Base-by-base conservation (phyloP, 2,113 vertebrate species). In the Ictalurus punctatus region DNA sequence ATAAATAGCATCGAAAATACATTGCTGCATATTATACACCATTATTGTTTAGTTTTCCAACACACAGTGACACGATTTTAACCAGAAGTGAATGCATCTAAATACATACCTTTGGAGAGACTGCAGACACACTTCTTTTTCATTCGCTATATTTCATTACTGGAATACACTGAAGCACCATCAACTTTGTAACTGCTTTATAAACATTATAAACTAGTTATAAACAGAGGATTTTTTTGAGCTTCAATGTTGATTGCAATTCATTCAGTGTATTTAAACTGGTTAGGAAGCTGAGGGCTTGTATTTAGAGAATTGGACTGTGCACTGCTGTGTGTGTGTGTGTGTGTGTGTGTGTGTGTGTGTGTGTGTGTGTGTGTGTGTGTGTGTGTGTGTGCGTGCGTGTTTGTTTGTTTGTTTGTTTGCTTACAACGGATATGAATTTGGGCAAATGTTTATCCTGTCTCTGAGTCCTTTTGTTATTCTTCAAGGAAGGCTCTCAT, bases 301-400 rank as follows among this genome's bases (percentile, higher is more conserved):
- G 65, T 40, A 54, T 82, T 87, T 65, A 80, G 23, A 87, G 79
- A 23, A 30, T 52, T 79, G 73, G 59, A 65, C 27, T 54, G 13
- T 65, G 74, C 59, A 65, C 16, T 56, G 25, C 27, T 87, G 59
- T 83, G 56, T 74, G 17, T 56, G 27, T 90, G 52, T 86, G 67
- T 90, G 63, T 82, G 58, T 83, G 73, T 87, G 61, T 83, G 58
- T 76, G 19, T 56, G 34, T 90, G 54, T 88, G 59, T 90, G 67
- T 83, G 59, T 83, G 67, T 86, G 56, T 80, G 52, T 80, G 10
- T 61, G 30, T 91, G 27, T 87, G 37, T 52, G 48, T 52, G 48
- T n/a, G 23, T 44, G 5, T 83, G 52, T 84, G 65, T 74, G 58
- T 83, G 73, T 85, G 61, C 76, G 58, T 54, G 25, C 14, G 59